These are phyloP conservation scores for Cremastinae sp. DNA, from an alignment of 2,888 invertebrate species.

Conservation along the genomic window DNA sequence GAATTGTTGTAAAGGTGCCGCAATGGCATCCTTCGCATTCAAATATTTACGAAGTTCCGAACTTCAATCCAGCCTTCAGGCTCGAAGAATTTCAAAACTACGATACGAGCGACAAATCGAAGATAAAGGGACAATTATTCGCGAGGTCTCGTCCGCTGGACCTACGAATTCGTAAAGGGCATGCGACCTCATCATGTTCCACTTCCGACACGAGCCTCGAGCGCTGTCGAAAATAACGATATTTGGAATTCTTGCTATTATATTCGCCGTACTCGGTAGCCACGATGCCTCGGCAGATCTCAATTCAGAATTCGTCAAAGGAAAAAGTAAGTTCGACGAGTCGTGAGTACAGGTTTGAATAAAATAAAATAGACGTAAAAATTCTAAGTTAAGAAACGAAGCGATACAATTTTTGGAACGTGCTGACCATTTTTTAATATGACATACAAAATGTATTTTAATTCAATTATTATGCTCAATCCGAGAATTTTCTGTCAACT, in stretches of 20 bases:
- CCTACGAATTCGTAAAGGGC: constrained; percentile 75
- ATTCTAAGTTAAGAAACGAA: no score
- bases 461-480: background rate
- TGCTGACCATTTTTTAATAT: constrained; percentile 19
- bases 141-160: constrained; percentile 67
- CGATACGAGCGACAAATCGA: constrained; percentile 31
- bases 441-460: background rate
- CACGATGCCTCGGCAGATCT: constrained; percentile 74
- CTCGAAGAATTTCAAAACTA: constrained; percentile 64
- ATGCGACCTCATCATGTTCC: constrained; percentile 79
- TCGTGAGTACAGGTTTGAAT: no score
- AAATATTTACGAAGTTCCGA: constrained; percentile 35
- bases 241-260: constrained; percentile 68
- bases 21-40: constrained; percentile 54
- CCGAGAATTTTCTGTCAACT: background rate
- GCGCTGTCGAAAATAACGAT: constrained; percentile 72
- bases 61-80: constrained; percentile 46
- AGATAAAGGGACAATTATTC: constrained; percentile 60
- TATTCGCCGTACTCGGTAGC: constrained; percentile 70
- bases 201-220: constrained; percentile 75
- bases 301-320: constrained; percentile 88
- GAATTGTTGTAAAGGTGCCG: constrained; percentile 57
- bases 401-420: constrained; percentile 55
- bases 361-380: no score
- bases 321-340: constrained; percentile 86